A percentile compares a stretch with the other conserved stretches of the same genome.
Evolutionary conservation across 2,797 vertebrate species (phyloP).

Genomic region (Myotis planiceps): DNA sequence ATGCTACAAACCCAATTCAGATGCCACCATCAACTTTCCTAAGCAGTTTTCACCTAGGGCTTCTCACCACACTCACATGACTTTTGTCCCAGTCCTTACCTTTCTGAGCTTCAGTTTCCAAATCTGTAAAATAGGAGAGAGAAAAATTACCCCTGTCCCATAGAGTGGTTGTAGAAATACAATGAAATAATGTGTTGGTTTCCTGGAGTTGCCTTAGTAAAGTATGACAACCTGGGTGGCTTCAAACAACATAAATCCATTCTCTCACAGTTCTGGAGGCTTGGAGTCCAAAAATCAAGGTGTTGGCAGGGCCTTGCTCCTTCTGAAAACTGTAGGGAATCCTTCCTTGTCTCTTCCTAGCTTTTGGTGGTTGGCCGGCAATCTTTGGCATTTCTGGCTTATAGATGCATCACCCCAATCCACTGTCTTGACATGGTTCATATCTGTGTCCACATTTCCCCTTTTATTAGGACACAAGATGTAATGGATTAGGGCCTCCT

Average conservation of each 20-base stretch:
- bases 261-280: neutral
- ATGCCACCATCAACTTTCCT: neutral
- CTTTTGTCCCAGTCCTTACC: neutral
- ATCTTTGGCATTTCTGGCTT: neutral
- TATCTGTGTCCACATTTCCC: neutral
- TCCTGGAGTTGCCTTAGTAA: neutral
- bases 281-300: neutral
- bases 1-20: neutral
- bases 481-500: neutral
- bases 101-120: neutral
- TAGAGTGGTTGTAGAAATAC: neutral
- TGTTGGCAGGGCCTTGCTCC: neutral
- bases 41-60: fast-evolving
- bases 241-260: neutral
- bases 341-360: neutral
- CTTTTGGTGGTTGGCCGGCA: neutral
- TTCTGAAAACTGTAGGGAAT: neutral
- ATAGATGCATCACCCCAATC: neutral
- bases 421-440: neutral
- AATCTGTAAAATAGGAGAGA: neutral
- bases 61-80: neutral
- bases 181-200: neutral
- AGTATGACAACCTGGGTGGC: neutral
- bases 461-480: neutral
- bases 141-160: neutral